phyloP scores from a whole-genome alignment of 2,888 invertebrate genomes.

The Phrixothrix hirtus region DNA sequence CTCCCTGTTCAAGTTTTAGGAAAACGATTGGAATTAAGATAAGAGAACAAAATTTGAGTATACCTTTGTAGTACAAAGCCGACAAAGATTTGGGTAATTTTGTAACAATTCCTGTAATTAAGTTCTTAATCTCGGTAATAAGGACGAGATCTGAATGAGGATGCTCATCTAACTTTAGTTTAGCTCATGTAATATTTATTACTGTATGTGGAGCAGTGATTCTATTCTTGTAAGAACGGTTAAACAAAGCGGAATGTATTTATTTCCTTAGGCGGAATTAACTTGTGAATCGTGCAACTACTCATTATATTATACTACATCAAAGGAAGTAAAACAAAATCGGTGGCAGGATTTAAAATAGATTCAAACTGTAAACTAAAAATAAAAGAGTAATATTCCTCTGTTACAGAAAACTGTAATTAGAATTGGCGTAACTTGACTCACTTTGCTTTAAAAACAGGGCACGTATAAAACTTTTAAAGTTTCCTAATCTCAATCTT shows the following conservation, averaged over 20 bases:
- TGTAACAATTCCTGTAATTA: slow-evolving; percentile 9
- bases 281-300: background rate
- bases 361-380: background rate
- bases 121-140: slow-evolving; percentile 14
- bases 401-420: background rate
- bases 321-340: background rate
- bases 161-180: slow-evolving; percentile 2
- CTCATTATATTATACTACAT: background rate
- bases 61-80: slow-evolving; percentile 1
- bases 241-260: background rate
- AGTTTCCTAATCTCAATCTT: no score
- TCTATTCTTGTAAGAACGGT: background rate
- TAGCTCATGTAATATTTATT: background rate
- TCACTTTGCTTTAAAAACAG: no score
- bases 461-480: no score
- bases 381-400: no score
- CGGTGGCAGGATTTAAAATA: background rate
- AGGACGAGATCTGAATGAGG: slow-evolving; percentile 6
- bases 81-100: slow-evolving; percentile 9
- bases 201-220: background rate
- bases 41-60: background rate
- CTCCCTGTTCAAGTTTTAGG: no score
- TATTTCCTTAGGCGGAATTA: background rate
- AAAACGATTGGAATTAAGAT: background rate
- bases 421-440: background rate